Evolutionary conservation across 2,113 vertebrate species (phyloP), one percentile per base, ranked within the genome.

Genomic region (Ciconia boyciana): DNA sequence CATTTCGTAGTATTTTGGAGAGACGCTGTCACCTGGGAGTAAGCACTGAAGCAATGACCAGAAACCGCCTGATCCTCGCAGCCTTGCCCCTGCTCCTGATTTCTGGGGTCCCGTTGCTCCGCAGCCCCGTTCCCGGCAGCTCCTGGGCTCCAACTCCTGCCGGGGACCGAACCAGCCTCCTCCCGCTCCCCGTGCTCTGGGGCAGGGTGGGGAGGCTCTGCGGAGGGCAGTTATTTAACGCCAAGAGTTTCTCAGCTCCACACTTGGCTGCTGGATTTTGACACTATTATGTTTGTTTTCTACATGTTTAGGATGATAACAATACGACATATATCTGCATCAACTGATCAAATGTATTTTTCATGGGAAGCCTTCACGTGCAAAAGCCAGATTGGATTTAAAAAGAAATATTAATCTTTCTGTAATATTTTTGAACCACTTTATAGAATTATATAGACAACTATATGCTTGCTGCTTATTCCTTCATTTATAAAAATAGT

Each of bases 401-500:
- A 71, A 87, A 78, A 21, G 69, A 83, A 87, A 76, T 41, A 41
- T 65, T 89, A 76, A 61, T 65, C 55, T 60, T 74, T 71, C 77
- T 65, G 18, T 83, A 55, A 61, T 79, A 65, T 83, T 86, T 97
- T 89, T 68, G 21, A 96, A 66, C 16, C 39, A 31, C 87, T 43
- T 79, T 3, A 60, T 29, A 44, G 80, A 87, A 89, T 69, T 82
- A 55, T 5, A 14, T 15, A 18, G 80, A 29, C 61, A 60, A 21
- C 26, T 19, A 15, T 65, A 24, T 14, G 24, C 89, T 88, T 89
- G 81, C 93, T 51, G 89, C 95, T 95, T 60, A 82, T 89, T 96
- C 91, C 78, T 68, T 87, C 81, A 72, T 85, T 83, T 87, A 39
- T 61, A 87, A 83, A 89, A 91, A 87, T 87, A 87, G 95, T 85